Percentiles rank a stretch among this genome's conserved stretches.
Evolutionary conservation across 1,140 invertebrate species (phyloP).

Genomic region (Scaptomyza pallida): DNA sequence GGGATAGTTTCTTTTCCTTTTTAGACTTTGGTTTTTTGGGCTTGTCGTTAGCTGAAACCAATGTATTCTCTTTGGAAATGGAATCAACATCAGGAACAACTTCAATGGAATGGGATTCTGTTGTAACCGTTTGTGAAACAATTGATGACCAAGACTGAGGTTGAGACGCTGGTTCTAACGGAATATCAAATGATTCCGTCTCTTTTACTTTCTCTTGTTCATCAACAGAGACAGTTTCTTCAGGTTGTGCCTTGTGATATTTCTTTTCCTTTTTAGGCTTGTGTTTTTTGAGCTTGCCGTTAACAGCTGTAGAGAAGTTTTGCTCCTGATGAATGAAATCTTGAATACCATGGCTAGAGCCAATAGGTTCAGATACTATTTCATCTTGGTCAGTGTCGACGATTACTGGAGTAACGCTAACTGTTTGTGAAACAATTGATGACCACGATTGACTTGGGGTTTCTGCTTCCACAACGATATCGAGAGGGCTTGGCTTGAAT

Average conservation of each 20-base stretch:
- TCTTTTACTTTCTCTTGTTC: not conserved
- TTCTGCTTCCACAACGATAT: not conserved
- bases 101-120: not conserved
- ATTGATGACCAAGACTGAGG: slow-evolving; percentile 34
- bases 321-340: slow-evolving; percentile 30
- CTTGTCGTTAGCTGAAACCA: slow-evolving; percentile 7
- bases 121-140: slow-evolving; percentile 26
- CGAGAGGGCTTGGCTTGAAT: not conserved
- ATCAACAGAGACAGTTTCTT: not conserved
- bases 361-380: not conserved
- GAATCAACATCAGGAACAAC: not conserved
- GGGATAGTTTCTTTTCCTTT: slow-evolving; percentile 11
- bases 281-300: slow-evolving; percentile 46
- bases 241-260: not conserved
- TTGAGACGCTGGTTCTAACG: not conserved
- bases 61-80: slow-evolving; percentile 25
- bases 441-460: slow-evolving; percentile 17
- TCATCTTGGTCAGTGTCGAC: not conserved
- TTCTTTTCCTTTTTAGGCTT: slow-evolving; percentile 35
- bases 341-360: not conserved
- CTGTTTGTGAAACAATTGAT: slow-evolving; percentile 12
- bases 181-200: not conserved
- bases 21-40: slow-evolving; percentile 20
- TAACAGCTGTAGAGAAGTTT: slow-evolving; percentile 22
- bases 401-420: not conserved